Evolutionary conservation across 1,140 invertebrate genomes (phyloP).

Genomic region (Brachionus plicatilis): DNA sequence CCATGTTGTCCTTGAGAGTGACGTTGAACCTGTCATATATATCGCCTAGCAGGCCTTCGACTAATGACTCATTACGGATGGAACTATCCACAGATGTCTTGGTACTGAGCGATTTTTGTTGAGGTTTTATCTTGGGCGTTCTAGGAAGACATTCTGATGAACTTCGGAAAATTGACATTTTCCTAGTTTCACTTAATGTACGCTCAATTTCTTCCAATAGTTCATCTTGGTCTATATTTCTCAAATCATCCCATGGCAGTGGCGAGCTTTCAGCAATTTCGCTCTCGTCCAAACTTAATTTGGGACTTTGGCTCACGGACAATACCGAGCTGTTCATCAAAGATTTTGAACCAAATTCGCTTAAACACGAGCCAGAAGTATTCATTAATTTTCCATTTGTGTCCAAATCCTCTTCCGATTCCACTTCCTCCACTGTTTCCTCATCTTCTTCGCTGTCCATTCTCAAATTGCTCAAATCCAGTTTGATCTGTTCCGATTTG

Average conservation of each 20-base stretch:
- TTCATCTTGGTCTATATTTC: neutral
- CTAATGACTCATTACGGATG: conserved; percentile 46
- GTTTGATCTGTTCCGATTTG: neutral
- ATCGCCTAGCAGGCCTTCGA: conserved; percentile 54
- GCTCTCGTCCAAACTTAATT: neutral
- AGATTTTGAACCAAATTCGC: neutral
- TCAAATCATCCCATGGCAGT: neutral
- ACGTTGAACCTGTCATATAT: conserved; percentile 52
- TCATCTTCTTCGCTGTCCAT: neutral
- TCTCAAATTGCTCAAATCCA: neutral
- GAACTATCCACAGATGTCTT: neutral
- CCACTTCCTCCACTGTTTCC: neutral
- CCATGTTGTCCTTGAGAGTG: conserved; percentile 49
- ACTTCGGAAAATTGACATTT: neutral
- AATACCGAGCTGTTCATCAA: neutral
- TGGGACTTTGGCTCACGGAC: neutral
- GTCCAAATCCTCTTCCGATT: neutral
- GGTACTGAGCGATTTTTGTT: neutral
- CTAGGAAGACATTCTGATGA: neutral
- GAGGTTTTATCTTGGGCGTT: neutral
- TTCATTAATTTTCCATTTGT: neutral
- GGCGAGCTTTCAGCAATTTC: neutral
- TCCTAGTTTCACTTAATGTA: neutral
- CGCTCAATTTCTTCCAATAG: neutral
- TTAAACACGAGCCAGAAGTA: neutral